A percentile compares a stretch with the other conserved stretches of the same genome.
These are phyloP conservation scores for Gila robusta DNA, from an alignment of 2,797 vertebrate species.

Conservation along the genomic window DNA sequence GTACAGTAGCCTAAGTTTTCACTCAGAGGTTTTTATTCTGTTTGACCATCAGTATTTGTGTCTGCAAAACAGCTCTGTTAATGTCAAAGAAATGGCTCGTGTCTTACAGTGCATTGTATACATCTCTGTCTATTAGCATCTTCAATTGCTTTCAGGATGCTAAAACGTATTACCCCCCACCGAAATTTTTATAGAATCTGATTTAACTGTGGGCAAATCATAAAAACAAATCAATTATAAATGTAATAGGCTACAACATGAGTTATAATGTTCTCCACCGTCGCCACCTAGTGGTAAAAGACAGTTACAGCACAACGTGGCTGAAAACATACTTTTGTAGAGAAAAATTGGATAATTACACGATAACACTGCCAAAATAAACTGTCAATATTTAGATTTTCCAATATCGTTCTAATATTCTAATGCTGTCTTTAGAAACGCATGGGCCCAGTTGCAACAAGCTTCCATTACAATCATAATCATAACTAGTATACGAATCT, in stretches of 20 bases:
- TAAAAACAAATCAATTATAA: not conserved
- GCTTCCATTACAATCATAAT: not conserved
- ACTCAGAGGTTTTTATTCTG: not conserved
- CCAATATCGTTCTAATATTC: not conserved
- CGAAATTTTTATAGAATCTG: no score
- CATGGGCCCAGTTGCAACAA: not conserved
- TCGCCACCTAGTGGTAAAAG: slow-evolving; percentile 18
- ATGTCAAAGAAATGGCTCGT: not conserved
- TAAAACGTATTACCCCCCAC: slow-evolving; percentile 18
- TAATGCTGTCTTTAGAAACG: not conserved
- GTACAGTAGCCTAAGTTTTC: slow-evolving; percentile 4
- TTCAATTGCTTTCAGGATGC: slow-evolving; percentile 9
- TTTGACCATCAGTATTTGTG: slow-evolving; percentile 39
- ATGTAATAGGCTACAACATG: not conserved
- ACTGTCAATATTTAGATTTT: not conserved
- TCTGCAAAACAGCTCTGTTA: slow-evolving; percentile 18
- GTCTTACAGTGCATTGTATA: not conserved
- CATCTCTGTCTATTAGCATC: not conserved
- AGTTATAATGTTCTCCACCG: not conserved
- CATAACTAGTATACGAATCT: not conserved
- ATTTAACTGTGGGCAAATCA: not conserved
- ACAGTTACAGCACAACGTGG: not conserved
- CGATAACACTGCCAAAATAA: not conserved
- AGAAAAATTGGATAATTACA: not conserved
- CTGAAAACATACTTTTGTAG: not conserved